A percentile compares a stretch with the other conserved stretches of the same genome.
These are phyloP conservation scores for Pseudomyrmex concolor DNA, from an alignment of 1,140 invertebrate genomes.

Conservation along the genomic window DNA sequence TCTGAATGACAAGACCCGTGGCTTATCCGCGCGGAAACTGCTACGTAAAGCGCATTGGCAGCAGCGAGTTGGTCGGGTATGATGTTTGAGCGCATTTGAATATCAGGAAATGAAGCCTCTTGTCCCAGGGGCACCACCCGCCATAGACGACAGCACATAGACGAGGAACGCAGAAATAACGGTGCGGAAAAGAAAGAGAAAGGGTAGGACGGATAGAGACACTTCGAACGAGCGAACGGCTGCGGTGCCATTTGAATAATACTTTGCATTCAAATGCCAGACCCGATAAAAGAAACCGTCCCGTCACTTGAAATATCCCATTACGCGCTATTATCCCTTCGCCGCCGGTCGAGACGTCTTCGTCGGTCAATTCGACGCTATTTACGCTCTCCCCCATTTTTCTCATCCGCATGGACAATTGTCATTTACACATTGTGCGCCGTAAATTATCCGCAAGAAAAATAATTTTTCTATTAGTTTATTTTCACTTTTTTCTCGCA, in stretches of 20 bases:
- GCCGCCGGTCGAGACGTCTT: constrained; percentile 46
- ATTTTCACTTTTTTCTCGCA: not conserved
- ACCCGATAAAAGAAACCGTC: constrained; percentile 82
- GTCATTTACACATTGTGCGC: not conserved
- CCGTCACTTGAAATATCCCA: constrained; percentile 82
- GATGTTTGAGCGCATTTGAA: constrained; percentile 84
- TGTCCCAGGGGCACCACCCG: constrained; percentile 72
- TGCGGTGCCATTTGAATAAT: constrained; percentile 81
- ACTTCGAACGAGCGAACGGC: constrained; percentile 50
- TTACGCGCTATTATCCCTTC: constrained; percentile 81
- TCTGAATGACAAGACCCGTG: constrained; percentile 36
- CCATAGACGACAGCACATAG: constrained; percentile 36
- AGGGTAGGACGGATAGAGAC: constrained; percentile 26
- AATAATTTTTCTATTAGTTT: constrained; percentile 39
- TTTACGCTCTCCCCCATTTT: no score
- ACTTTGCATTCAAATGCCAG: constrained; percentile 83
- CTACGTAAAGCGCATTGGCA: constrained; percentile 26
- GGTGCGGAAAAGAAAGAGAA: constrained; percentile 6
- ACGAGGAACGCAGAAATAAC: constrained; percentile 33
- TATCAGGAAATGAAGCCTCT: constrained; percentile 84
- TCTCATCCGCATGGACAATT: no score
- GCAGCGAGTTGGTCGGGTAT: constrained; percentile 68
- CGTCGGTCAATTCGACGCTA: constrained; percentile 56
- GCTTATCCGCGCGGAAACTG: constrained; percentile 73
- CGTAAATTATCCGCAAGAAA: not conserved